Conservation (phyloP, 2,113 vertebrate genomes). For the Etia nguti region DNA sequence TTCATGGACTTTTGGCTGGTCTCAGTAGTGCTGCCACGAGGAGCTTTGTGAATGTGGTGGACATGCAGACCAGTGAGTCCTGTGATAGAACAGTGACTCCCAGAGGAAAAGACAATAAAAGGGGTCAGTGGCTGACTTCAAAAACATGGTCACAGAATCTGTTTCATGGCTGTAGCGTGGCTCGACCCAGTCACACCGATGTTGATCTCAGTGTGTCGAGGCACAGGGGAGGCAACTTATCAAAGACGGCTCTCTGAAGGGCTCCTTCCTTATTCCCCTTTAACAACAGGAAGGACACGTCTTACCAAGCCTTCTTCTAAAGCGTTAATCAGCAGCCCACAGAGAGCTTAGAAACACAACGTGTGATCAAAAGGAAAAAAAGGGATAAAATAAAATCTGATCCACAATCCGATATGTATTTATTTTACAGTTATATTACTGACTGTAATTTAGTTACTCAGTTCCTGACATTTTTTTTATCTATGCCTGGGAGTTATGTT, state of each 20-base stretch:
- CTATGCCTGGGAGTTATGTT: not conserved
- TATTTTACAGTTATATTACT: not conserved
- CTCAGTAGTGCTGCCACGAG: conserved; percentile 45
- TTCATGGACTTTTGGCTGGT: conserved; percentile 46
- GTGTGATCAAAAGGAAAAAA: not conserved
- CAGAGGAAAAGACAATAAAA: conserved; percentile 52
- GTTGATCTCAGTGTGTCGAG: conserved; percentile 32
- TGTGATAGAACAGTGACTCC: conserved; percentile 61
- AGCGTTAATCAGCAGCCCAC: conserved; percentile 6
- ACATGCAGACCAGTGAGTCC: conserved; percentile 46
- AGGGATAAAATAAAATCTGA: not conserved
- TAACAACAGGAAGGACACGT: conserved; percentile 4
- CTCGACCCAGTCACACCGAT: conserved; percentile 34
- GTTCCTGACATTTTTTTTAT: not conserved
- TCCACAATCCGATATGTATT: not conserved
- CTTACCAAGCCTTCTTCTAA: not conserved
- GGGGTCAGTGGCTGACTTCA: conserved; percentile 52
- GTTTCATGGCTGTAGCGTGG: conserved; percentile 9
- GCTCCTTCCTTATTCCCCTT: conserved; percentile 16
- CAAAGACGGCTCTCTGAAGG: conserved; percentile 43
- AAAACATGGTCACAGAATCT: conserved; percentile 18
- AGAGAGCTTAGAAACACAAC: not conserved
- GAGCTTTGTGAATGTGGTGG: conserved; percentile 44
- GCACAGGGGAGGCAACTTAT: conserved; percentile 19
- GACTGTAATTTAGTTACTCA: not conserved